phyloP scores from a whole-genome alignment of 2,888 invertebrate genomes.

The Drosophila niveifrons region DNA sequence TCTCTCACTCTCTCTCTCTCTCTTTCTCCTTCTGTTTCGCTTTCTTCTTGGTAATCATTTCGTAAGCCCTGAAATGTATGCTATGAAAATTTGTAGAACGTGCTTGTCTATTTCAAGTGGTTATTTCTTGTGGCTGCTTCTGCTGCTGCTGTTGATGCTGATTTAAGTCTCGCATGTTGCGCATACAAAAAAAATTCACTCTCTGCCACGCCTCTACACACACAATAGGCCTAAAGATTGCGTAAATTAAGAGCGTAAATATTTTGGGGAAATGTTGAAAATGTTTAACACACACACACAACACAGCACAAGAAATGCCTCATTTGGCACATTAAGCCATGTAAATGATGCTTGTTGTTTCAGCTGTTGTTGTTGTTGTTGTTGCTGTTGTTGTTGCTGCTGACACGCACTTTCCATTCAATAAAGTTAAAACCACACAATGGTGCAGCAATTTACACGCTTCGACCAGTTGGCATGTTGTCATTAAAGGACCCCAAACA shows the following conservation, averaged over 20 bases:
- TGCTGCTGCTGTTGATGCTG: constrained; percentile 30
- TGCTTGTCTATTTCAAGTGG: constrained; percentile 39
- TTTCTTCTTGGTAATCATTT: constrained; percentile 16
- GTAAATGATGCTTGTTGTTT: constrained; percentile 48
- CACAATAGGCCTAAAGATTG: constrained; percentile 37
- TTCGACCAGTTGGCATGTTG: constrained; percentile 57
- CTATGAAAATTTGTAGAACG: constrained; percentile 65
- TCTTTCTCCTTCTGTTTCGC: too few species aligned
- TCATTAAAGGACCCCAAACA: constrained; percentile 68
- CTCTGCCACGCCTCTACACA: constrained; percentile 20
- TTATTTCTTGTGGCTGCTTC: background rate
- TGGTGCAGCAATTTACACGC: constrained; percentile 71
- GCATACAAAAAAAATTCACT: constrained; percentile 56
- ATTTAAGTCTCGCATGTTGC: constrained; percentile 59
- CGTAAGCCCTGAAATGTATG: constrained; percentile 60
- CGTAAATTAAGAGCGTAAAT: constrained; percentile 66
- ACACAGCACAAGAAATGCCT: constrained; percentile 18
- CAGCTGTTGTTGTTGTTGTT: constrained; percentile 21
- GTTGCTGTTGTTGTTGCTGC: constrained; percentile 24
- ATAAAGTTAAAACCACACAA: constrained; percentile 70
- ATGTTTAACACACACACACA: constrained; percentile 24
- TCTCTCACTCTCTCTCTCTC: background rate
- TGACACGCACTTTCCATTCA: constrained; percentile 74
- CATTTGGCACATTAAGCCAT: constrained; percentile 58
- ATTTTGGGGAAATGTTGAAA: constrained; percentile 36